Conservation (phyloP, 2,797 vertebrate genomes). For the Pipistrellus pygmaeus region DNA sequence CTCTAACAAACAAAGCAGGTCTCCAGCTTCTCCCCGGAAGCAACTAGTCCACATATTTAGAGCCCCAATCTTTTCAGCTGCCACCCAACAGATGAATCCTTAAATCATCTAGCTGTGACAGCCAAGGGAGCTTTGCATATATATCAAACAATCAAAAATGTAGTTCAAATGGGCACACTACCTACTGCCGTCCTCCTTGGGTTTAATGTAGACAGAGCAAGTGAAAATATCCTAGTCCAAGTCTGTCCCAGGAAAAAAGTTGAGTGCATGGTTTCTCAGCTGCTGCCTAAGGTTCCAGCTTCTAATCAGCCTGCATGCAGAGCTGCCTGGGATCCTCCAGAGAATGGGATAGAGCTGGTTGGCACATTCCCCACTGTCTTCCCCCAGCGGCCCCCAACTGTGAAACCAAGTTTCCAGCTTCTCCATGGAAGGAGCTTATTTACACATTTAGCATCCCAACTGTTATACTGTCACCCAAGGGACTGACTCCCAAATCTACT, state of each 20-base stretch:
- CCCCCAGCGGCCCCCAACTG: background rate
- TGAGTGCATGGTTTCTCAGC: background rate
- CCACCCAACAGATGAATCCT: background rate
- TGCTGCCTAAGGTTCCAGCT: background rate
- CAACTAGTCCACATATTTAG: background rate
- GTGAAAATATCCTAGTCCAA: background rate
- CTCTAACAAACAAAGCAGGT: background rate
- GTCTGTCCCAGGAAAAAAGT: background rate
- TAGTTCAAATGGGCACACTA: background rate
- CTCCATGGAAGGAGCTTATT: background rate
- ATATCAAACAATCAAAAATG: background rate
- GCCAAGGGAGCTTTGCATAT: background rate
- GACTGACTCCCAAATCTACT: background rate
- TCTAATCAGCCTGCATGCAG: background rate
- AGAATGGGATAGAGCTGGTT: background rate
- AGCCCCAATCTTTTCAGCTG: background rate
- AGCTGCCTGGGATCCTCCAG: background rate
- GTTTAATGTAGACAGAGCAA: background rate
- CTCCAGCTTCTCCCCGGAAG: background rate
- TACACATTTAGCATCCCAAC: background rate
- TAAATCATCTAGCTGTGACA: background rate
- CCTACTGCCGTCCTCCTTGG: too few species aligned
- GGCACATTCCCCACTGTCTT: background rate
- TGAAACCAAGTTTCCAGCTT: background rate
- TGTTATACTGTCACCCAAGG: background rate